A percentile compares a stretch with the other conserved stretches of the same genome.
Evolutionary conservation across 2,888 invertebrate genomes (phyloP).

Genomic region (Cosmia pyralina): DNA sequence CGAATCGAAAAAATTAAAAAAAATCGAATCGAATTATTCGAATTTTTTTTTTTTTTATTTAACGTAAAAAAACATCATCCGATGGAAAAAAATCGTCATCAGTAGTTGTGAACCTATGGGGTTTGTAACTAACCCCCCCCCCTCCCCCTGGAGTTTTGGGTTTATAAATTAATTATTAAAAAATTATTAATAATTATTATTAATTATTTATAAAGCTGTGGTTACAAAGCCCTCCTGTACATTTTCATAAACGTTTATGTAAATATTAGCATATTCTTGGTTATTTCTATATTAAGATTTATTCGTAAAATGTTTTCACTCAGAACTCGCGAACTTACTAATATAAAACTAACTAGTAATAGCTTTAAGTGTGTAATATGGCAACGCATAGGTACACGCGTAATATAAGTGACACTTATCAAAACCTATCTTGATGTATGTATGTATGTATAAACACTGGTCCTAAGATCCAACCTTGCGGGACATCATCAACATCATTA

Average conservation of each 20-base stretch:
- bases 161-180: no score
- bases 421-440: constrained; percentile 60
- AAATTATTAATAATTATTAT: no score
- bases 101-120: no score
- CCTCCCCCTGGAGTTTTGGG: no score
- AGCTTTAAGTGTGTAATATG: constrained; percentile 89
- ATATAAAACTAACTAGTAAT: constrained; percentile 73
- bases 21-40: no score
- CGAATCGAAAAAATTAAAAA: no score
- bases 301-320: constrained; percentile 68
- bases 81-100: no score
- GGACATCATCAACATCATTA: constrained; percentile 73
- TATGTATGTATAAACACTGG: constrained; percentile 68
- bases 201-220: background rate
- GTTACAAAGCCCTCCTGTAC: background rate
- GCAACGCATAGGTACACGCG: constrained; percentile 83
- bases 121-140: no score
- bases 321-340: constrained; percentile 74
- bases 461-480: constrained; percentile 76
- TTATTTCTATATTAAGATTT: background rate
- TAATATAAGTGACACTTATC: constrained; percentile 74
- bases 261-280: background rate
- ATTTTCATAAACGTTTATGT: constrained; percentile 8
- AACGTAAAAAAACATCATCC: no score
- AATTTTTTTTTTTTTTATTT: no score